Evolutionary conservation across 2,888 invertebrate species (phyloP), one percentile per base, ranked within the genome.

Genomic region (Drosophila mettleri): DNA sequence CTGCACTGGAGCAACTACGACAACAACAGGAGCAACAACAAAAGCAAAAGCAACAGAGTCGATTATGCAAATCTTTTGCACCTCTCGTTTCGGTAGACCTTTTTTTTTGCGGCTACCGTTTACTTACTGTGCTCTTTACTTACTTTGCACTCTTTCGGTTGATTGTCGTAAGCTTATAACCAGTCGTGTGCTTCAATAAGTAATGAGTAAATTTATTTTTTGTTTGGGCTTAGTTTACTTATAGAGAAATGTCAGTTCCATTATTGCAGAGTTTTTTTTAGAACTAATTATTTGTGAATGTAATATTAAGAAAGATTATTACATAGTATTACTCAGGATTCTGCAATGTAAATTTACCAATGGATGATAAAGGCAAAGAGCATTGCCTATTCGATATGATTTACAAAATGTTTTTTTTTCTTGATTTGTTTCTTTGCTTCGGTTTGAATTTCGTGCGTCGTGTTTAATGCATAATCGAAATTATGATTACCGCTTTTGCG

Each of bases 51-150:
- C 53, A 65, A 53, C 52, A 60, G 81, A 52, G 70, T 64, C 71
- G 78, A 86, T 85, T 85, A 85, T 85, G 85, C 89, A 85, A 85
- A 84, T 84, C 66, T 67, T 67, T 65, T 73, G 52, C 73, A 39
- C 62, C 51, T 48, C 34, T 39, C 53, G 36, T 38, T 55, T 51
- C 27, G 34, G 29, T 3, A 43, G 20, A 62, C 34, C 46, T 57
- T 49, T 31, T 58, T 45, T 45, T 55, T 67, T 64, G 60, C 39
- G 48, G 63, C 64, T 65, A 49, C 20, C 27, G 31, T 24, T 69
- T 38, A 16, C 29, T 53, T 38, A n/a, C 16, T 45, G 63, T 45
- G 31, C 61, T 38, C 49, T 27, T 58, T 48, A 55, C 14, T 43
- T 24, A 38, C 12, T 51, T 46, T 3, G 45, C 60, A 65, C 75